Evolutionary conservation across 2,888 invertebrate species (phyloP).

Genomic region (Diloba caeruleocephala): DNA sequence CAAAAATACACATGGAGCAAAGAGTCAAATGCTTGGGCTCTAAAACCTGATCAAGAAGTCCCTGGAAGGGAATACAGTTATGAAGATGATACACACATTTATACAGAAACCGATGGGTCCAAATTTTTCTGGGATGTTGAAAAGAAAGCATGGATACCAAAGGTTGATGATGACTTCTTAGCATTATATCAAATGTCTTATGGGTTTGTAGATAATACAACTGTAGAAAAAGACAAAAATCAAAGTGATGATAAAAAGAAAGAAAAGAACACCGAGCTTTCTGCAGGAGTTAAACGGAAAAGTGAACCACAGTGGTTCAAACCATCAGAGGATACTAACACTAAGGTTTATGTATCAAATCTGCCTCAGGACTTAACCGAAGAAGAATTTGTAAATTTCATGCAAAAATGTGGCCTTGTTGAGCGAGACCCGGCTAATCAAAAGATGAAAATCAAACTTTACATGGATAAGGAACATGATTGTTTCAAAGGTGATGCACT

Average conservation of each 20-base stretch:
- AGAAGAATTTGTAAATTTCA: constrained; percentile 96
- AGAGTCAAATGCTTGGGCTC: constrained; percentile 85
- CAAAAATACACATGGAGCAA: constrained; percentile 91
- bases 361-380: constrained; percentile 96
- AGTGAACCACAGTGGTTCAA: constrained; percentile 96
- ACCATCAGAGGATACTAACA: constrained; percentile 94
- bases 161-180: constrained; percentile 98
- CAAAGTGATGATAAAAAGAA: constrained; percentile 73
- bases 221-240: constrained; percentile 67
- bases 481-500: constrained; percentile 98
- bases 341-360: constrained; percentile 98
- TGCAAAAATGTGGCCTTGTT: constrained; percentile 98
- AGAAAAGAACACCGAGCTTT: constrained; percentile 76
- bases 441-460: constrained; percentile 97
- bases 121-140: constrained; percentile 97
- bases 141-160: constrained; percentile 98
- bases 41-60: constrained; percentile 70
- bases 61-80: constrained; percentile 89
- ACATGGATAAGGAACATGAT: constrained; percentile 93
- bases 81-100: constrained; percentile 94
- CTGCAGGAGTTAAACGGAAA: constrained; percentile 86
- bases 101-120: constrained; percentile 96
- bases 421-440: constrained; percentile 95
- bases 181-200: constrained; percentile 99
- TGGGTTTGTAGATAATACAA: constrained; percentile 92